Conservation (phyloP, 2,888 invertebrate species). For the Chymomyza amoena region DNA sequence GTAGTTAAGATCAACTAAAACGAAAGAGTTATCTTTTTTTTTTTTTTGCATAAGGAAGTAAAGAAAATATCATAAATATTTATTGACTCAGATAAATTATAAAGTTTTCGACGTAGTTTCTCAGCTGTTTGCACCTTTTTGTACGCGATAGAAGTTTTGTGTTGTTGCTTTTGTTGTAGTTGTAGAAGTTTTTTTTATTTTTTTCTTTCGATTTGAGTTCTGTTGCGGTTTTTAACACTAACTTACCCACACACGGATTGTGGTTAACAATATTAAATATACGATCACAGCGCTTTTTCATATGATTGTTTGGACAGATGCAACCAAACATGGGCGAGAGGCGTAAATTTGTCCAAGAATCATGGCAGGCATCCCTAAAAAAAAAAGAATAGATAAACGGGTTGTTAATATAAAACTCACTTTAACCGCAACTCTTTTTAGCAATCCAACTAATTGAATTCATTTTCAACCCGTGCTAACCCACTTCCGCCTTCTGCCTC, state of each 20-base stretch:
- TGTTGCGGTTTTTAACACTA: slow-evolving; percentile 20
- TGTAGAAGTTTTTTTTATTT: slow-evolving; percentile 18
- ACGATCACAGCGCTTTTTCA: slow-evolving; percentile 91
- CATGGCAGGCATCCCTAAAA: slow-evolving; percentile 89
- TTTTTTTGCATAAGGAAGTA: slow-evolving; percentile 14
- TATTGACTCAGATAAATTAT: not conserved
- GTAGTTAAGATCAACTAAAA: slow-evolving; percentile 5
- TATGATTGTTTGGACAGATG: slow-evolving; percentile 93
- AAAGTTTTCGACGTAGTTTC: slow-evolving; percentile 30
- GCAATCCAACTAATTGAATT: slow-evolving; percentile 52
- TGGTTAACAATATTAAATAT: slow-evolving; percentile 94
- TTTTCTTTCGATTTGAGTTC: not conserved
- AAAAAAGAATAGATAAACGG: slow-evolving; percentile 11
- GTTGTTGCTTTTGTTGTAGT: slow-evolving; percentile 33
- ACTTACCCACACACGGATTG: slow-evolving; percentile 96
- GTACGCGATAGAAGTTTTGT: slow-evolving; percentile 14
- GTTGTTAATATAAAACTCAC: not conserved
- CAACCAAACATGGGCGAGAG: slow-evolving; percentile 95
- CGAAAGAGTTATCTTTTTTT: slow-evolving; percentile 11
- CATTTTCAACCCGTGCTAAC: slow-evolving; percentile 34
- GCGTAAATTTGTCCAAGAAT: slow-evolving; percentile 92
- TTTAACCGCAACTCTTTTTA: not conserved
- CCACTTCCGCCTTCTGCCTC: slow-evolving; percentile 52
- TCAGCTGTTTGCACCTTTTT: slow-evolving; percentile 29
- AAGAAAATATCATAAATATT: not conserved